A percentile compares a stretch with the other conserved stretches of the same genome.
Conservation (phyloP, 2,888 invertebrate genomes). For the Euspilapteryx auroguttella region DNA sequence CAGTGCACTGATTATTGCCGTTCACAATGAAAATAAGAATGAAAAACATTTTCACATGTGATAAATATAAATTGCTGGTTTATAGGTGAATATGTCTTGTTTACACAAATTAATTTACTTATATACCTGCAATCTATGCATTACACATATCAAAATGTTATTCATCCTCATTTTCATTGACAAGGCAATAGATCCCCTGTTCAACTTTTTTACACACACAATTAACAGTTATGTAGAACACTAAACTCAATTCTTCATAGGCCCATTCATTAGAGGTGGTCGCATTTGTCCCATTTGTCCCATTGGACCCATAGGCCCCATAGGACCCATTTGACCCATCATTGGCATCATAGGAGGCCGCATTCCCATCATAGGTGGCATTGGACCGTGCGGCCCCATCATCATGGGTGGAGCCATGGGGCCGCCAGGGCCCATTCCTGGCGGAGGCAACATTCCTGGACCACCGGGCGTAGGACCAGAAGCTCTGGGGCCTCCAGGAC, state of each 20-base stretch:
- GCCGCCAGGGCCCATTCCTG: constrained; percentile 67
- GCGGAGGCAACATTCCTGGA: constrained; percentile 62
- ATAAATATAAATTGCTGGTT: too few relatives aligned
- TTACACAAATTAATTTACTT: too few relatives aligned
- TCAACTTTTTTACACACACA: too few relatives aligned
- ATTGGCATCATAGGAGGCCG: constrained; percentile 72
- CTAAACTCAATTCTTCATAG: constrained; percentile 62
- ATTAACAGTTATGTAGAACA: too few relatives aligned
- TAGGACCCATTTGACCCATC: constrained; percentile 47
- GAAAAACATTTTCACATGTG: too few relatives aligned
- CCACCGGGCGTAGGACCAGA: constrained; percentile 61
- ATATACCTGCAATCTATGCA: too few relatives aligned
- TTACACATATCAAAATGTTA: too few relatives aligned
- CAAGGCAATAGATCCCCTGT: too few relatives aligned
- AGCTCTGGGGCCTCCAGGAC: constrained; percentile 51
- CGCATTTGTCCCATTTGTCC: constrained; percentile 74
- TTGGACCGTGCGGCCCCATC: constrained; percentile 80
- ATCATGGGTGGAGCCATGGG: constrained; percentile 77
- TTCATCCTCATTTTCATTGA: too few relatives aligned
- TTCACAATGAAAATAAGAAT: too few relatives aligned
- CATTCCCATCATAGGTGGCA: constrained; percentile 75
- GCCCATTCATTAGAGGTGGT: constrained; percentile 73
- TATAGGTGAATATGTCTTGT: too few relatives aligned
- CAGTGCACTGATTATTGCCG: too few relatives aligned
- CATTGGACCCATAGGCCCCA: constrained; percentile 64